A percentile compares a stretch with the other conserved stretches of the same genome.
Conservation (phyloP, 2,113 vertebrate species). For the Todiramphus saurophagus region DNA sequence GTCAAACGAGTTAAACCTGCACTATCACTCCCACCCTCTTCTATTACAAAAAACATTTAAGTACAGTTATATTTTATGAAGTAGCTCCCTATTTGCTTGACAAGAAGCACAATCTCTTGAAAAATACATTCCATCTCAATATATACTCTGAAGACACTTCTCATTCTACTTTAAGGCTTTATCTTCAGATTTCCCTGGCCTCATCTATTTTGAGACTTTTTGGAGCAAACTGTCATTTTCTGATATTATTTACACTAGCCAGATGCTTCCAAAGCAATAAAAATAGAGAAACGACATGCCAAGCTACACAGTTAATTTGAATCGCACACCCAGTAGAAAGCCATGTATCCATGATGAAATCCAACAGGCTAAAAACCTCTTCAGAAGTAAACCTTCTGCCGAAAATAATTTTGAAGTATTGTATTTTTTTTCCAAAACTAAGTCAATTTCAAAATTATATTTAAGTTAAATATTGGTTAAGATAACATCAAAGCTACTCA, state of each 20-base stretch:
- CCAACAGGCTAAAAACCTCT: background rate
- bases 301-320: background rate
- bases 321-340: background rate
- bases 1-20: slow-evolving; percentile 10
- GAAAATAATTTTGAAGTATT: background rate
- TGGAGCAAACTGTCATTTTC: background rate
- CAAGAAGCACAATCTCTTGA: background rate
- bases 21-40: background rate
- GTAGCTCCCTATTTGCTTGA: background rate
- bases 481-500: background rate
- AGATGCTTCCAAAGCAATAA: background rate
- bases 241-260: background rate
- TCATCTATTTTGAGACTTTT: background rate
- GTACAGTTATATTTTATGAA: background rate
- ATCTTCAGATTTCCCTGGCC: background rate
- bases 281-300: background rate
- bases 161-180: background rate
- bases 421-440: background rate
- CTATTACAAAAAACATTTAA: background rate
- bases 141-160: background rate
- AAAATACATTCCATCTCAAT: background rate
- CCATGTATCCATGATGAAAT: background rate
- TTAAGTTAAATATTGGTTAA: background rate
- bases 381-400: background rate
- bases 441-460: background rate